phyloP scores from a whole-genome alignment of 2,888 invertebrate species.

The Tortrix viridana region DNA sequence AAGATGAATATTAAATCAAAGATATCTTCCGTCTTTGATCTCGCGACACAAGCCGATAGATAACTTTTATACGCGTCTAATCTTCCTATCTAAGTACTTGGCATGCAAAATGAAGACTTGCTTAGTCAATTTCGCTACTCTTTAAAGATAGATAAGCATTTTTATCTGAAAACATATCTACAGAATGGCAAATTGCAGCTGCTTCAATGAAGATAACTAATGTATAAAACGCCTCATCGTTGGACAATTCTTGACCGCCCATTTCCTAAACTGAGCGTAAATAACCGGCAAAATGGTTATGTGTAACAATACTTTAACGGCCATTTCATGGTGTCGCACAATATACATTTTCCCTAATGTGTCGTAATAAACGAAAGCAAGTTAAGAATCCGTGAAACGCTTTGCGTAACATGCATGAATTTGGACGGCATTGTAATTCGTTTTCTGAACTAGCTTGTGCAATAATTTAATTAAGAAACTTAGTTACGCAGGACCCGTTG shows the following conservation, averaged over 20 bases:
- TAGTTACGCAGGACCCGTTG: conserved; percentile 21
- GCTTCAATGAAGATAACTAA: background rate
- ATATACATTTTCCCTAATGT: conserved; percentile 47
- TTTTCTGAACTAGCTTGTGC: conserved; percentile 29
- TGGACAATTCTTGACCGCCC: no score
- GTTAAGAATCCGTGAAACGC: conserved; percentile 55
- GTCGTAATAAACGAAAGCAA: conserved; percentile 64
- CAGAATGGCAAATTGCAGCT: background rate
- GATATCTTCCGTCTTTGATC: conserved; percentile 11
- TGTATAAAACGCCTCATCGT: no score
- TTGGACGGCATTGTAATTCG: conserved; percentile 41
- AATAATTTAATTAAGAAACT: conserved; percentile 29
- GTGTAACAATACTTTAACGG: conserved; percentile 17
- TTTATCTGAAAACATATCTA: background rate
- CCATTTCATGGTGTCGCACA: conserved; percentile 38
- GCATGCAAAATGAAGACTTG: conserved; percentile 17
- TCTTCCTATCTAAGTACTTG: conserved; percentile 24
- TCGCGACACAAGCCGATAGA: conserved; percentile 17
- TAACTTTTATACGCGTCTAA: conserved; percentile 16
- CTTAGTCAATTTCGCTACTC: conserved; percentile 7
- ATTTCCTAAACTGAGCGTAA: no score
- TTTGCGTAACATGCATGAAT: conserved; percentile 53
- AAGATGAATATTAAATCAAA: conserved; percentile 13
- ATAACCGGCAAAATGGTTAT: background rate
- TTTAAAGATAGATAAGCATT: conserved; percentile 9